phyloP scores from a whole-genome alignment of 2,797 vertebrate species.

The Hipposideros larvatus region DNA sequence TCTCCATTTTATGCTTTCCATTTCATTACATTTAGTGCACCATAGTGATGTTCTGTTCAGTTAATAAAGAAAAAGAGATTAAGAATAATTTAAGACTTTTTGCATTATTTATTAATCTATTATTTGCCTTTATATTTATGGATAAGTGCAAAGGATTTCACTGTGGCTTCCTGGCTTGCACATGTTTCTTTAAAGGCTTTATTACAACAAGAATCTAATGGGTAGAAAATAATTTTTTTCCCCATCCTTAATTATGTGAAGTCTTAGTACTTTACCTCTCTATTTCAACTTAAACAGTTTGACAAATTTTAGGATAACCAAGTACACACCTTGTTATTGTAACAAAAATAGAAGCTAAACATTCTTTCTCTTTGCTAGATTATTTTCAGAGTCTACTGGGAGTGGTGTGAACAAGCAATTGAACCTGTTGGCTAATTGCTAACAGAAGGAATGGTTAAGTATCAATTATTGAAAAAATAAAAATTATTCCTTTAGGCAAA shows the following conservation, averaged over 20 bases:
- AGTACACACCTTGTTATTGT: neutral
- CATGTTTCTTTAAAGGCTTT: neutral
- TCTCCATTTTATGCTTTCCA: neutral
- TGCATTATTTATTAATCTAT: neutral
- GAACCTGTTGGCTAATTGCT: constrained; percentile 52
- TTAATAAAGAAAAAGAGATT: constrained; percentile 1
- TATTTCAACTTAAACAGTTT: neutral
- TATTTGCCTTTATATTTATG: neutral
- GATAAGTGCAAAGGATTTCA: neutral
- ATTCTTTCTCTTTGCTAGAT: neutral
- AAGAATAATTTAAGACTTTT: constrained; percentile 8
- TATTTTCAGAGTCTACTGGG: neutral
- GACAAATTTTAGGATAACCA: constrained; percentile 21
- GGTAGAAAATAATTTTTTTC: neutral
- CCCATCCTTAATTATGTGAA: neutral
- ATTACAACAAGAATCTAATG: neutral
- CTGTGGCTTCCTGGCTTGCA: neutral
- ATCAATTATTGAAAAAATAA: constrained; percentile 51
- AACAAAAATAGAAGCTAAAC: neutral
- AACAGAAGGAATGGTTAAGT: constrained; percentile 39
- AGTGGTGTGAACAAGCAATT: neutral
- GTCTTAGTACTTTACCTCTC: neutral
- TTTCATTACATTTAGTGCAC: neutral
- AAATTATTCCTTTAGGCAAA: constrained; percentile 24
- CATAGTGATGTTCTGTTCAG: neutral